phyloP scores from a whole-genome alignment of 2,113 vertebrate species.

The Lutjanus erythropterus region DNA sequence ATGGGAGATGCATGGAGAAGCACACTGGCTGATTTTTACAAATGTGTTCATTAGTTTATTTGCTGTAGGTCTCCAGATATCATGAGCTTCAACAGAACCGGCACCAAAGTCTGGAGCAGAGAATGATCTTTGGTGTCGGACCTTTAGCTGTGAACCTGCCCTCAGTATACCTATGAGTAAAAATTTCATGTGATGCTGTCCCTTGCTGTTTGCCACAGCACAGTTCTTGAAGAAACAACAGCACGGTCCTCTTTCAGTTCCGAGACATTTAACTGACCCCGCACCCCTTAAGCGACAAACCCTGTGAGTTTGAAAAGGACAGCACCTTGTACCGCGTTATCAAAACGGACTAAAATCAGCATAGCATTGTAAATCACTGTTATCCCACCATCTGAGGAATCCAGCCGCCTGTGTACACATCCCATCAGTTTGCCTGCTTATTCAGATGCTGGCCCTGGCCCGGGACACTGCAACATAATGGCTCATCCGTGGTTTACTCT shows the following conservation, averaged over 20 bases:
- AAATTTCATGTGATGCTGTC: neutral
- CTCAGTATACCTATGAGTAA: neutral
- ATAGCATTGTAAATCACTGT: conserved; percentile 62
- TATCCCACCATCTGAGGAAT: conserved; percentile 65
- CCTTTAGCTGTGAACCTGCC: too few species aligned
- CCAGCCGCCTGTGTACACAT: conserved; percentile 51
- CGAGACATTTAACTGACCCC: conserved; percentile 30
- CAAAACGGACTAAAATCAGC: conserved; percentile 67
- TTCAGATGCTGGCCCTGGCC: conserved; percentile 70
- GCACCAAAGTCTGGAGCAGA: too few species aligned
- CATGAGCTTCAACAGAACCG: too few species aligned
- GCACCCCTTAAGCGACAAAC: conserved; percentile 22
- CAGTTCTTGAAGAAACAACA: neutral
- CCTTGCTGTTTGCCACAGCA: neutral
- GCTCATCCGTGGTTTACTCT: conserved; percentile 69
- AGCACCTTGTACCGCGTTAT: conserved; percentile 40
- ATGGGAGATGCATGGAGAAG: too few species aligned
- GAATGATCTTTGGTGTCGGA: too few species aligned
- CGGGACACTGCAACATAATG: conserved; percentile 68
- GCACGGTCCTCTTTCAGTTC: neutral
- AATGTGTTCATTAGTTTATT: too few species aligned
- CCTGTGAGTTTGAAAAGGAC: conserved; percentile 61
- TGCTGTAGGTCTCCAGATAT: too few species aligned
- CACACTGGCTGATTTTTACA: too few species aligned
- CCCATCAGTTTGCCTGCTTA: conserved; percentile 67